A percentile compares a stretch with the other conserved stretches of the same genome.
phyloP scores from a whole-genome alignment of 1,140 invertebrate genomes.

The Penaeus vannamei region DNA sequence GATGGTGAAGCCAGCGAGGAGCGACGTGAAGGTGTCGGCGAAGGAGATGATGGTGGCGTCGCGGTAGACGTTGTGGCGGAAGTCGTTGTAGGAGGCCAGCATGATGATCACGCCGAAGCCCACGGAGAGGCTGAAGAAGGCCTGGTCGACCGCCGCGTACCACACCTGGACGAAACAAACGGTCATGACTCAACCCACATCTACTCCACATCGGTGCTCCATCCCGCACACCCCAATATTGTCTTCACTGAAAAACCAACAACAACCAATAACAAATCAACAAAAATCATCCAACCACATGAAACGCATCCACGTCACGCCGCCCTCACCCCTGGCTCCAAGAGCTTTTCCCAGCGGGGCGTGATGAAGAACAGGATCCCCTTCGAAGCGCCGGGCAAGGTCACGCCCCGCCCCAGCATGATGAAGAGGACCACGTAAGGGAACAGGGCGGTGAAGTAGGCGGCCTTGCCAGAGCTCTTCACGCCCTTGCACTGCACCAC shows the following conservation, averaged over 20 bases:
- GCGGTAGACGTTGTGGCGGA: conserved; percentile 75
- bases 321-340: neutral
- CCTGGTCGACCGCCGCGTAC: conserved; percentile 71
- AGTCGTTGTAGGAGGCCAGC: conserved; percentile 72
- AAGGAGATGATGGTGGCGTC: conserved; percentile 75
- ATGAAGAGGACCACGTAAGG: conserved; percentile 73
- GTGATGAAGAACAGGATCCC: conserved; percentile 74
- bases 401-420: conserved; percentile 75
- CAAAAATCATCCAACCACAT: no score
- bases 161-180: conserved; percentile 72
- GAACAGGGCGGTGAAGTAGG: conserved; percentile 74
- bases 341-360: conserved; percentile 67
- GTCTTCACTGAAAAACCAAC: no score
- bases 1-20: conserved; percentile 89
- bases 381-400: conserved; percentile 73
- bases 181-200: no score
- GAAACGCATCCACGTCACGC: no score
- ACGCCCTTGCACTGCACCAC: conserved; percentile 81
- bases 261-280: no score
- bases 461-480: conserved; percentile 78
- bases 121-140: conserved; percentile 72
- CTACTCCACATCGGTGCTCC: no score
- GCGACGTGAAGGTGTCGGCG: conserved; percentile 79
- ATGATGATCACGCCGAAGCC: conserved; percentile 71
- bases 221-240: no score